Evolutionary conservation across 2,113 vertebrate genomes (phyloP).

Genomic region (Bubo bubo): DNA sequence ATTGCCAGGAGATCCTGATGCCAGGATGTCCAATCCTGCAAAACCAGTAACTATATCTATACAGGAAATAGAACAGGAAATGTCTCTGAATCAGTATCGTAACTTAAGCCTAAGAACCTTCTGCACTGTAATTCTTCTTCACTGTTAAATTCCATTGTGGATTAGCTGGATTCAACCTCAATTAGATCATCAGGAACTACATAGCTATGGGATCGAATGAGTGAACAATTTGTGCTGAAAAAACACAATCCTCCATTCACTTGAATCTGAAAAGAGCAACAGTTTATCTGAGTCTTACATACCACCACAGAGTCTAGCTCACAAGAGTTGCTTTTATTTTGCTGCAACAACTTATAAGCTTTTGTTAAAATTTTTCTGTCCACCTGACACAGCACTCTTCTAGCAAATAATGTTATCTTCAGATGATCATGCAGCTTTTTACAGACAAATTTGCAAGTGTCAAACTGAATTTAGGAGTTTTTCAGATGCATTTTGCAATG

Average conservation of each 20-base stretch:
- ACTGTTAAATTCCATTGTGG: background rate
- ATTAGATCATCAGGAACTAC: background rate
- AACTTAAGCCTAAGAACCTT: background rate
- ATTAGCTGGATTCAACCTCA: background rate
- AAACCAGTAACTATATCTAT: background rate
- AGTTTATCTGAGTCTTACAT: background rate
- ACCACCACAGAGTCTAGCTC: background rate
- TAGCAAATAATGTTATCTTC: background rate
- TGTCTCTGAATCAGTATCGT: background rate
- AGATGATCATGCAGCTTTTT: background rate
- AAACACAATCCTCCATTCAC: background rate
- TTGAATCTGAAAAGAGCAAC: background rate
- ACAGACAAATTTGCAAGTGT: background rate
- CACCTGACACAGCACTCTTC: background rate
- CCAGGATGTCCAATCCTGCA: background rate
- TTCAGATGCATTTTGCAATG: background rate
- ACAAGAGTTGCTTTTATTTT: background rate
- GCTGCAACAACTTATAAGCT: background rate
- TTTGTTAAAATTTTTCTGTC: background rate
- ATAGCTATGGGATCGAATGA: background rate
- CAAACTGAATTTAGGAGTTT: background rate
- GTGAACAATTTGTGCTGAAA: background rate
- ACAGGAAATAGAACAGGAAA: background rate
- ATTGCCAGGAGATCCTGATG: background rate
- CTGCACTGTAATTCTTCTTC: background rate